These are phyloP conservation scores for Caenorhabditis sp. DNA, from an alignment of 2,888 invertebrate genomes.

Conservation along the genomic window DNA sequence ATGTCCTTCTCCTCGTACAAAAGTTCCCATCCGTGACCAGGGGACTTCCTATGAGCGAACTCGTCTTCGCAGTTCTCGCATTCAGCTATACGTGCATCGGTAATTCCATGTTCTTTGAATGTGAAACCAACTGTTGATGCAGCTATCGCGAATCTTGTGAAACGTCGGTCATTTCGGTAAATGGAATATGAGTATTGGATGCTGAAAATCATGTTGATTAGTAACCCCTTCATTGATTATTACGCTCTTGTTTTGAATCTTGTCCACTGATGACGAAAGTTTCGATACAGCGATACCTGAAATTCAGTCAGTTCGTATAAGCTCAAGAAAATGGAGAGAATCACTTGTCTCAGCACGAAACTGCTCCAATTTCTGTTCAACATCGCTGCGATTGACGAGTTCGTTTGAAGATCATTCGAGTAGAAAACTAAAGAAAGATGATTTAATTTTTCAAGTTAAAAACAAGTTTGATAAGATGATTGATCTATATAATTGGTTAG, in stretches of 20 bases:
- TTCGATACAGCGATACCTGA: conserved; percentile 44
- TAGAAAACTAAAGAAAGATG: conserved; percentile 34
- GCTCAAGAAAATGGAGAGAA: background rate
- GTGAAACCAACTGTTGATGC: conserved; percentile 67
- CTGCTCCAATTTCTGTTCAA: conserved; percentile 60
- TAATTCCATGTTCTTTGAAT: conserved; percentile 66
- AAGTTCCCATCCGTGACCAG: conserved; percentile 73
- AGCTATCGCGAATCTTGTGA: conserved; percentile 40
- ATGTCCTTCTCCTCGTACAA: conserved; percentile 72
- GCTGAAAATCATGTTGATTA: conserved; percentile 22
- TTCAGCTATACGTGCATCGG: conserved; percentile 56
- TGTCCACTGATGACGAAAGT: conserved; percentile 60
- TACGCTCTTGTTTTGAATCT: conserved; percentile 57
- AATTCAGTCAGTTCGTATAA: background rate
- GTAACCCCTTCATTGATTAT: background rate
- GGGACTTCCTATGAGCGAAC: conserved; percentile 55
- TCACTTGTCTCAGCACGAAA: conserved; percentile 55
- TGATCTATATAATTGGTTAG: conserved; percentile 11
- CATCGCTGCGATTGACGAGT: conserved; percentile 20
- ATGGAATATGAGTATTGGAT: conserved; percentile 42
- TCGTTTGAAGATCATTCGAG: conserved; percentile 45
- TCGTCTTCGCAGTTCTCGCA: conserved; percentile 66
- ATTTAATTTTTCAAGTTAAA: background rate
- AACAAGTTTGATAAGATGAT: conserved; percentile 1
- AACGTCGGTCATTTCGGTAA: conserved; percentile 44